Percentiles rank a stretch among this genome's conserved stretches.
These are phyloP conservation scores for Tenthredo distinguenda DNA, from an alignment of 2,888 invertebrate species.

Conservation along the genomic window DNA sequence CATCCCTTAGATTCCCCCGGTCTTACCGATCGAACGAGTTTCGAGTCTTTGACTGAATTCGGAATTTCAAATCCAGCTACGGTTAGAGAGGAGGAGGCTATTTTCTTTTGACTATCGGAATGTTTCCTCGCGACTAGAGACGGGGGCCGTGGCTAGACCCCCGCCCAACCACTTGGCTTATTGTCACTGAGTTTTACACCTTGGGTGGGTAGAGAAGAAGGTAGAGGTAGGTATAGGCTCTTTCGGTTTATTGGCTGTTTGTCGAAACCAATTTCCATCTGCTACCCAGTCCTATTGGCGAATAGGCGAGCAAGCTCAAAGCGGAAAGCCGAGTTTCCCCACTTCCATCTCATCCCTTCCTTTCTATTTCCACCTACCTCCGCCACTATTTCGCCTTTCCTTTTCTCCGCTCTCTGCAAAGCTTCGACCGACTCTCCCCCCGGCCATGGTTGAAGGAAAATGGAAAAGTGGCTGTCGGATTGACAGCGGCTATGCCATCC, in stretches of 20 bases:
- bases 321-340: slow-evolving; percentile 33
- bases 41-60: slow-evolving; percentile 11
- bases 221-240: slow-evolving; percentile 21
- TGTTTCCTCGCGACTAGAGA: slow-evolving; percentile 15
- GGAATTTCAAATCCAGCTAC: slow-evolving; percentile 18
- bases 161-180: slow-evolving; percentile 51
- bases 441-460: not conserved
- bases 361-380: not conserved
- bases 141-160: not conserved
- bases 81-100: not conserved
- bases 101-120: slow-evolving; percentile 41
- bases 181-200: slow-evolving; percentile 53
- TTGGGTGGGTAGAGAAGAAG: not conserved
- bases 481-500: slow-evolving; percentile 17
- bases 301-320: slow-evolving; percentile 42
- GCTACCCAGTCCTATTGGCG: slow-evolving; percentile 61
- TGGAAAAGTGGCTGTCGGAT: slow-evolving; percentile 44
- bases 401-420: not conserved
- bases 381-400: not conserved
- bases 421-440: not conserved
- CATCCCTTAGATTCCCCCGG: not conserved
- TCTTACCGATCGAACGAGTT: not conserved
- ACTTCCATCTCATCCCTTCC: slow-evolving; percentile 28
- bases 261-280: slow-evolving; percentile 66
- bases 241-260: slow-evolving; percentile 56